Base-by-base conservation (phyloP, 2,888 invertebrate species). In the Luperina testacea region DNA sequence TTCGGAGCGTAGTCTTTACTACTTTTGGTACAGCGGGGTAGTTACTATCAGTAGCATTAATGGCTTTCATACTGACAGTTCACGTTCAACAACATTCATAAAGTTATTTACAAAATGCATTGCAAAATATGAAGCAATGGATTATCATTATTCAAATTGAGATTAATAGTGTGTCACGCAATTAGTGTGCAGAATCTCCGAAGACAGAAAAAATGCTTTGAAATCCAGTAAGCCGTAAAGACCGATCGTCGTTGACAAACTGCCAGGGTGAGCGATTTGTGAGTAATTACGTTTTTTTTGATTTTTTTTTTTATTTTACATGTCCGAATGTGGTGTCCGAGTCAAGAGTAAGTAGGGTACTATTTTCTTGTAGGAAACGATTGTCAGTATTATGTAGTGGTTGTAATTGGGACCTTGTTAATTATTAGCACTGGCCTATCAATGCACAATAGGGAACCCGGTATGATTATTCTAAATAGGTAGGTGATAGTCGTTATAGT, bases 361-460 rank as follows among this genome's bases (percentile, higher is more conserved):
- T 87, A 82, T 87, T 85, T 85, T 86, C 85, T 83, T 70, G 81
- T 89, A 86, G 82, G 59, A 83, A 84, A 76, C 57, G 64, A 85
- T 88, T 85, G 77, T 89, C 88, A 89, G 88, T 89, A 89, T 89
- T 89, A 89, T 84, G 83, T 89, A 88, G 89, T 80, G 86, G 88
- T 87, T 89, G 82, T 88, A 77, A 82, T 77, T 82, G 79, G 79
- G 86, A 89, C 81, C 88, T 87, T 84, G 75, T 83, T 87, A 76
- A 83, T 57, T 83, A 73, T 81, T 83, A 84, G 87, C 84, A 86
- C 86, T 79, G 81, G 87, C 80, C 78, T 84, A 84, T 83, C 51
- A 77, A 86, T 83, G 81, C 87, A 87, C 87, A 61, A 87, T 87
- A 87, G 72, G 72, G 48, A 85, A 79, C 71, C 72, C 17, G 27